phyloP scores from a whole-genome alignment of 2,797 vertebrate species.

The Schizothorax lantsangensis region DNA sequence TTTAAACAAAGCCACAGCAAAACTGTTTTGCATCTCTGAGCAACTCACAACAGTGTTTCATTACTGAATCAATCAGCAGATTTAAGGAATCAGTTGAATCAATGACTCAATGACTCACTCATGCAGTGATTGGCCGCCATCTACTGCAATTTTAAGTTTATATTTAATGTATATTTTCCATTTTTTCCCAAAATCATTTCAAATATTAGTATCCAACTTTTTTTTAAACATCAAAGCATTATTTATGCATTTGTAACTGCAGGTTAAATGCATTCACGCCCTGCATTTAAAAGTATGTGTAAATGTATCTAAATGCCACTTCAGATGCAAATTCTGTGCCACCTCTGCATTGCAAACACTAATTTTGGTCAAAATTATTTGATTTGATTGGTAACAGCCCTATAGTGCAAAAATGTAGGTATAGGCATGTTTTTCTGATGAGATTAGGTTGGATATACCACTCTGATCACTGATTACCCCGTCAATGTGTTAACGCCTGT shows the following conservation, averaged over 20 bases:
- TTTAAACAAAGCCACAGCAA: no score
- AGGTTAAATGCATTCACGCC: background rate
- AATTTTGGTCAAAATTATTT: background rate
- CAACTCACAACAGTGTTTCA: no score
- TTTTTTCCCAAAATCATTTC: no score
- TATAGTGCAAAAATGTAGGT: background rate
- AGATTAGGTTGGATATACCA: background rate
- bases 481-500: background rate
- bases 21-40: no score
- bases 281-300: no score
- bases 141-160: background rate
- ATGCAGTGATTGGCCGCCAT: background rate
- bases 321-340: no score
- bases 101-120: background rate
- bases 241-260: no score
- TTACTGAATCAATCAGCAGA: no score
- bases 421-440: background rate
- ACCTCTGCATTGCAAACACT: background rate
- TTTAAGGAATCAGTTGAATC: background rate
- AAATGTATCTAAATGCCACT: no score
- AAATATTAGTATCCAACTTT: no score
- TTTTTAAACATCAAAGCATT: no score
- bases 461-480: background rate
- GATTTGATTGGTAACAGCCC: background rate
- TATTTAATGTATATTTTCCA: no score